These are phyloP conservation scores for Drymodes brunneopygia DNA, from an alignment of 2,113 vertebrate species.

Conservation along the genomic window DNA sequence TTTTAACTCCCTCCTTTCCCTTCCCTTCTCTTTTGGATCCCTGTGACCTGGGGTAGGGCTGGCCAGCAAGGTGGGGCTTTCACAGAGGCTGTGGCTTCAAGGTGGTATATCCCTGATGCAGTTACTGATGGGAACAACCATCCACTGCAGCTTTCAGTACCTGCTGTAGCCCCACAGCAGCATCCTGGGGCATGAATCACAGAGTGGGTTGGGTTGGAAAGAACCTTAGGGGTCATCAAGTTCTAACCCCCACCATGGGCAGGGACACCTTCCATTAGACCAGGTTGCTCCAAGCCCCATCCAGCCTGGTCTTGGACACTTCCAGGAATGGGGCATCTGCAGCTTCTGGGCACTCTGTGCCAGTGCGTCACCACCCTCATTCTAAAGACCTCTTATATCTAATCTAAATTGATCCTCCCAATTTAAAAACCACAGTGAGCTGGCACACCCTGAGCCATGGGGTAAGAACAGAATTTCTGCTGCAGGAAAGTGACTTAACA, in stretches of 20 bases:
- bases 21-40: neutral
- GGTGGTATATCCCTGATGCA: neutral
- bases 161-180: neutral
- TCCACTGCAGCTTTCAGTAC: neutral
- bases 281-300: neutral
- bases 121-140: neutral
- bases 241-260: accelerated
- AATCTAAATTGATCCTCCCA: neutral
- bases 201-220: neutral
- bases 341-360: neutral
- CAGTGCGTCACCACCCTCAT: neutral
- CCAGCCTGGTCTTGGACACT: neutral
- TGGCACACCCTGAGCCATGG: neutral
- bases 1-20: neutral
- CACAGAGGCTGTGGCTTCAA: neutral
- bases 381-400: too few species aligned
- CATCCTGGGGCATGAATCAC: neutral
- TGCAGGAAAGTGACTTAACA: neutral
- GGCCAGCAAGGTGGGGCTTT: accelerated
- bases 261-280: neutral
- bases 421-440: neutral
- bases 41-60: neutral
- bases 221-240: too few species aligned
- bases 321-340: neutral
- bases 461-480: neutral